Conservation (phyloP, 1,140 invertebrate genomes). For the Agrilus planipennis region DNA sequence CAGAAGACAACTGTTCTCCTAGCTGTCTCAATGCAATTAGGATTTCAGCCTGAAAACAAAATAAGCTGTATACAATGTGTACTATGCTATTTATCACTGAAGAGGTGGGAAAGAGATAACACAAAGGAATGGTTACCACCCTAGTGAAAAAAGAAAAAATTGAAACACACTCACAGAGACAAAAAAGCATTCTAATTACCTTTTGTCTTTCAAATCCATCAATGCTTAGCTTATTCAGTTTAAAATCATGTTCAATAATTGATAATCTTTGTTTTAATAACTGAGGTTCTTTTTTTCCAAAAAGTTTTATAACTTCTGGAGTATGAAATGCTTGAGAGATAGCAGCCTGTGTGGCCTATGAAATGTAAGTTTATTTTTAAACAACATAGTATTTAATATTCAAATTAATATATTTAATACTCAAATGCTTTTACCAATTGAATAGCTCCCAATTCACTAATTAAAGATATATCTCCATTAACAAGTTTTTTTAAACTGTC, state of each 20-base stretch:
- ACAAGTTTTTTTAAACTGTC: constrained; percentile 52
- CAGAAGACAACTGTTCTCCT: constrained; percentile 47
- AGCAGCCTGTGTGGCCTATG: constrained; percentile 61
- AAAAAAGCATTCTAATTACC: constrained; percentile 19
- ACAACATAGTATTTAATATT: neutral
- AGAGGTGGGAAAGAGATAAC: too few species aligned
- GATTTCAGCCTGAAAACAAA: constrained; percentile 47
- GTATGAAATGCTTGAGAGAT: constrained; percentile 68
- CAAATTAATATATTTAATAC: neutral
- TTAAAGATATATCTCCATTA: constrained; percentile 56
- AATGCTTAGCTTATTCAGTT: constrained; percentile 38
- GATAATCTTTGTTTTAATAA: constrained; percentile 49
- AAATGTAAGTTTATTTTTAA: constrained; percentile 6
- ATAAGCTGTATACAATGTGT: neutral
- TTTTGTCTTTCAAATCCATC: constrained; percentile 34
- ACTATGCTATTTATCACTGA: neutral
- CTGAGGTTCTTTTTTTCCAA: constrained; percentile 63
- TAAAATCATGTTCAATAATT: constrained; percentile 42
- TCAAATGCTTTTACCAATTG: constrained; percentile 21
- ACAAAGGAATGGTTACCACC: too few species aligned
- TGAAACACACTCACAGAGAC: too few species aligned
- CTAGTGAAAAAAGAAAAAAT: too few species aligned
- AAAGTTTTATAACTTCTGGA: constrained; percentile 64
- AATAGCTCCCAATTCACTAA: constrained; percentile 39
- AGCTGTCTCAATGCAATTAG: constrained; percentile 56